Evolutionary conservation across 2,797 vertebrate species (phyloP).

Genomic region (Squalus acanthias): DNA sequence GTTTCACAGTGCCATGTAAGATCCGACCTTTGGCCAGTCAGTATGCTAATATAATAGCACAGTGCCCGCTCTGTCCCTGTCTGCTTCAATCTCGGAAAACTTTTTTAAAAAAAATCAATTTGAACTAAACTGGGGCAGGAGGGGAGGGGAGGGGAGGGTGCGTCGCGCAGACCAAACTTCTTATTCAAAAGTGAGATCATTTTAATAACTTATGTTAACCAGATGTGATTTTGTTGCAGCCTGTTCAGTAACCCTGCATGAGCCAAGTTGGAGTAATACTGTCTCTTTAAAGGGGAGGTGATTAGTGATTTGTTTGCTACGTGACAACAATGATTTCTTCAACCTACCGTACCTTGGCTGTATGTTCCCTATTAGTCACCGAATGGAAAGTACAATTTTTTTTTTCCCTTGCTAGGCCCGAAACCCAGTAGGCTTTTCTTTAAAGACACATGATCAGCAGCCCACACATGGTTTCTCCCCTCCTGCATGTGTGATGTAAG

Average conservation of each 20-base stretch:
- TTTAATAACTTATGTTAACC: slow-evolving; percentile 11
- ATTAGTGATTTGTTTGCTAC: neutral
- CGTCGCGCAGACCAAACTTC: neutral
- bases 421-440: neutral
- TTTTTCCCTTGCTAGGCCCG: neutral
- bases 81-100: neutral
- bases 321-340: neutral
- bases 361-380: slow-evolving; percentile 7
- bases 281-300: neutral
- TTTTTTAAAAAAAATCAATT: neutral
- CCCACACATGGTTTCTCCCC: neutral
- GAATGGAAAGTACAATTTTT: neutral
- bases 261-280: neutral
- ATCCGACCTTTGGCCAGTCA: neutral
- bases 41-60: neutral
- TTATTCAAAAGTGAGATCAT: slow-evolving; percentile 18
- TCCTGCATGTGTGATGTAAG: neutral
- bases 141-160: neutral
- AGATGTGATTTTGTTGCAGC: neutral
- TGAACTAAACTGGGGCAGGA: neutral
- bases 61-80: neutral
- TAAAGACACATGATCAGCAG: neutral
- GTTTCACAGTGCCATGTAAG: neutral
- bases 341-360: neutral
- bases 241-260: neutral